Conservation (phyloP, 2,888 invertebrate species). For the Neuroscelio doddi region DNA sequence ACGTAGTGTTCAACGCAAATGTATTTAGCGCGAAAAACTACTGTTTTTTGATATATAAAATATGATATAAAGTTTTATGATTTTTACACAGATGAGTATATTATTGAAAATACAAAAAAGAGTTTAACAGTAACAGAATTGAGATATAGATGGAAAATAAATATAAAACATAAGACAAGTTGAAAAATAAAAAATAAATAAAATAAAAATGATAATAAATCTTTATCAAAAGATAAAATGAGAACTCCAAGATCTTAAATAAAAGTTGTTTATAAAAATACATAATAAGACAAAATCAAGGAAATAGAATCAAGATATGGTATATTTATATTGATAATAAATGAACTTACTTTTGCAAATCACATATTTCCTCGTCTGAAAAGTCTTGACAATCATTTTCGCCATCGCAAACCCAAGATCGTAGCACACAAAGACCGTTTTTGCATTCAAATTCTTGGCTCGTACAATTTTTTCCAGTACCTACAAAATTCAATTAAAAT, state of each 20-base stretch:
- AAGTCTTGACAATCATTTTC: slow-evolving; percentile 89
- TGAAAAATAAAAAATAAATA: too few relatives aligned
- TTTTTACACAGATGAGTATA: slow-evolving; percentile 17
- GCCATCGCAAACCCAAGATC: slow-evolving; percentile 84
- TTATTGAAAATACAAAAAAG: background rate
- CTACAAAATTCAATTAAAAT: slow-evolving; percentile 48
- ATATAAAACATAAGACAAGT: too few relatives aligned
- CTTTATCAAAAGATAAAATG: background rate
- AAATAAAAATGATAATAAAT: too few relatives aligned
- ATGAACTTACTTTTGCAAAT: slow-evolving; percentile 53
- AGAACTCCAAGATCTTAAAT: slow-evolving; percentile 3
- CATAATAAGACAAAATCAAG: background rate
- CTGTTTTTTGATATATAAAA: too few relatives aligned
- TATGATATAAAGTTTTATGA: slow-evolving; percentile 10
- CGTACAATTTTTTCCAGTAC: slow-evolving; percentile 75
- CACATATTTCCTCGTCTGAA: slow-evolving; percentile 85
- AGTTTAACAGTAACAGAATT: background rate
- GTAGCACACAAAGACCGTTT: slow-evolving; percentile 85
- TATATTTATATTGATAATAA: background rate
- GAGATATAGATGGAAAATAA: background rate
- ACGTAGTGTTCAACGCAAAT: too few relatives aligned
- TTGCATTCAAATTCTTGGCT: slow-evolving; percentile 83
- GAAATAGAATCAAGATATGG: background rate
- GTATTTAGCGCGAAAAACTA: too few relatives aligned
- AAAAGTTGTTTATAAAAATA: slow-evolving; percentile 14